Base-by-base conservation (phyloP, 2,113 vertebrate genomes). In the Psilopogon haemacephalus region DNA sequence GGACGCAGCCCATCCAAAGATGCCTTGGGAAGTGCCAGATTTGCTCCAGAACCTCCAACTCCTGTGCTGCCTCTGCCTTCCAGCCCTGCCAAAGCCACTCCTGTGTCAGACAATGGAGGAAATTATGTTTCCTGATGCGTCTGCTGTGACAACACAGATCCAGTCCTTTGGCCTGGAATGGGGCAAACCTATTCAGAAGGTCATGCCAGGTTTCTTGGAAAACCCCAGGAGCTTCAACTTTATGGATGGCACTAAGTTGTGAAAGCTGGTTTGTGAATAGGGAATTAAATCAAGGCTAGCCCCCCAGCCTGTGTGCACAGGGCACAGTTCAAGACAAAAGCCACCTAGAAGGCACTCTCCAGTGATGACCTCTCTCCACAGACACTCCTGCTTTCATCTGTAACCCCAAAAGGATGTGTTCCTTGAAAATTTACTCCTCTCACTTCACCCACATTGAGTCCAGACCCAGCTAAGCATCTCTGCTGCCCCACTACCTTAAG, bases 231-330 rank as follows among this genome's bases (percentile, higher is more conserved):
- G 48, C 48, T 24, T 50, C 48, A 50, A 55, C 9, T 69, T 50
- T 18, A 69, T 1, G 2, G 21, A 15, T 35, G 44, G 16, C 59
- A 52, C 0, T 0, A 32, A 15, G n/a, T 10, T 26, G 10, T 44
- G n/a, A 14, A 70, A 73, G 26, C 23, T 23, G 12, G 33, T n/a
- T 35, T 24, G 35, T 26, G 16, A 77, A 37, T 1, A 40, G 37
- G 63, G 63, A 37, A 42, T 11, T 7, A 72, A 83, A 38, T 37
- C 11, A 44, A 78, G 35, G n/a, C 26, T 27, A 56, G 48, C 79
- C 12, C 3, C 9, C 12, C 38, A 64, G 19, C 16, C 33, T 46
- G 18, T 32, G 23, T 27, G 38, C 28, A 40, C 11, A 23, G 26
- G 23, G 24, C 4, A 5, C 6, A 59, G 60, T 2, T 79, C 15